A percentile compares a stretch with the other conserved stretches of the same genome.
Conservation (phyloP, 1,140 invertebrate species). For the Ridgeia piscesae region DNA sequence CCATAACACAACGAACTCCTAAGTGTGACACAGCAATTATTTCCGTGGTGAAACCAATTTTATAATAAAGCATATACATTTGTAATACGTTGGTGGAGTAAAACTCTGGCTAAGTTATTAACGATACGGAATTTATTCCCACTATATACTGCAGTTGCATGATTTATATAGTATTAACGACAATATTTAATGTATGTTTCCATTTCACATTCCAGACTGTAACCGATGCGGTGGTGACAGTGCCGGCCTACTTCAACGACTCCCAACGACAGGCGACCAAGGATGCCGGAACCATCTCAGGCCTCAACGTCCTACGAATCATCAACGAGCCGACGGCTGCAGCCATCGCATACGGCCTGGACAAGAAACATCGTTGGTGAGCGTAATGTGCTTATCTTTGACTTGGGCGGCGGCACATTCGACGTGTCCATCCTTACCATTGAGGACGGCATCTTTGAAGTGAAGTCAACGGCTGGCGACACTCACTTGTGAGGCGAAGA, state of each 20-base stretch:
- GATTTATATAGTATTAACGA: no score
- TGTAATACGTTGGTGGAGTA: no score
- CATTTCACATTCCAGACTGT: constrained; percentile 36
- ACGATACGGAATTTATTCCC: no score
- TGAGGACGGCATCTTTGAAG: constrained; percentile 91
- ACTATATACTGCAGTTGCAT: no score
- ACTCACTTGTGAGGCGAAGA: constrained; percentile 98
- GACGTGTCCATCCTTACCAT: constrained; percentile 95
- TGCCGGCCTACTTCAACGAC: constrained; percentile 63
- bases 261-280: constrained; percentile 62
- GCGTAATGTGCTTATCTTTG: constrained; percentile 72
- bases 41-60: no score
- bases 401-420: constrained; percentile 96
- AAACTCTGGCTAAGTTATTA: no score
- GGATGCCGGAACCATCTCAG: constrained; percentile 62
- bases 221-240: constrained; percentile 59
- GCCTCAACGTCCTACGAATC: constrained; percentile 63
- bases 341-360: constrained; percentile 61
- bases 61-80: no score
- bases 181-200: no score
- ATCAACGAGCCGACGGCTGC: constrained; percentile 63
- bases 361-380: constrained; percentile 63
- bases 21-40: constrained; percentile 95
- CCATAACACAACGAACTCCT: no score
- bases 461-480: constrained; percentile 95